Percentiles rank a stretch among this genome's conserved stretches.
phyloP scores from a whole-genome alignment of 2,797 vertebrate species.

The Poecile montanus region DNA sequence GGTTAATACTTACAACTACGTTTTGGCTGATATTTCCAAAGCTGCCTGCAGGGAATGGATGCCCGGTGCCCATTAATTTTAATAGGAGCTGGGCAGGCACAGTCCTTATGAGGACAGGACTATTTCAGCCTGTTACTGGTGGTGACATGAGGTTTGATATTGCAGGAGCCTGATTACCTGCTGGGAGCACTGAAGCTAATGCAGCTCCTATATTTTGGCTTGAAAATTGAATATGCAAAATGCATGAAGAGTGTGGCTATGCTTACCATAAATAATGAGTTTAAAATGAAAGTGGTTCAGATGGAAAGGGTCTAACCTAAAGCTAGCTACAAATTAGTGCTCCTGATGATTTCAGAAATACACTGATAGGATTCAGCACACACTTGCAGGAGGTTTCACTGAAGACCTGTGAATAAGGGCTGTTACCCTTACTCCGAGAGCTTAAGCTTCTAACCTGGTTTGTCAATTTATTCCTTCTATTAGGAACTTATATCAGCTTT shows the following conservation, averaged over 20 bases:
- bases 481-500: background rate
- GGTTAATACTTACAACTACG: slow-evolving; percentile 58
- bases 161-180: slow-evolving; percentile 37
- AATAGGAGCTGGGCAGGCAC: slow-evolving; percentile 41
- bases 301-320: background rate
- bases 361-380: background rate
- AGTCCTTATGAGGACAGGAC: background rate
- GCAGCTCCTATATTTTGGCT: slow-evolving; percentile 28
- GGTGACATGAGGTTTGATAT: slow-evolving; percentile 37
- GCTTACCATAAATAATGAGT: slow-evolving; percentile 52
- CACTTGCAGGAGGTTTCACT: slow-evolving; percentile 28
- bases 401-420: slow-evolving; percentile 28
- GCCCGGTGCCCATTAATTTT: slow-evolving; percentile 55
- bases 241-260: background rate
- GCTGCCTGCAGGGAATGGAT: slow-evolving; percentile 46
- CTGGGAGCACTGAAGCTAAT: slow-evolving; percentile 22
- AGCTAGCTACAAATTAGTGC: background rate
- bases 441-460: background rate
- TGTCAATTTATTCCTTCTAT: background rate
- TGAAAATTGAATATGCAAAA: slow-evolving; percentile 51
- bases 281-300: background rate
- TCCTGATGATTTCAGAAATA: slow-evolving; percentile 52
- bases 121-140: slow-evolving; percentile 33
- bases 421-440: background rate
- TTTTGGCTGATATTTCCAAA: slow-evolving; percentile 68